Evolutionary conservation across 2,888 invertebrate genomes (phyloP).

Genomic region (Conomelus anceps): DNA sequence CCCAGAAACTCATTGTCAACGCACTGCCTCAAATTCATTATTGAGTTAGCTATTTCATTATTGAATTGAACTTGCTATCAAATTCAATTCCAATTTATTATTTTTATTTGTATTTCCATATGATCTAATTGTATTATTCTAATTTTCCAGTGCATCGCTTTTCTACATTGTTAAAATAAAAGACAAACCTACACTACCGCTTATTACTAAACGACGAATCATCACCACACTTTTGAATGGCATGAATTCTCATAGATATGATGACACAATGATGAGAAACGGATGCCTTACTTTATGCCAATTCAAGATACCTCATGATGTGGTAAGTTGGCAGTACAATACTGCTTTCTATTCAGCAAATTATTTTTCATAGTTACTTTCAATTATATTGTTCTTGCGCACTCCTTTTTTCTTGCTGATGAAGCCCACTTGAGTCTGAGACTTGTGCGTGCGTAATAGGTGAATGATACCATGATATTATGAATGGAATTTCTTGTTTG

Average conservation of each 20-base stretch:
- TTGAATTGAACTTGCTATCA: no score
- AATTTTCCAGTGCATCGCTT: slow-evolving; percentile 69
- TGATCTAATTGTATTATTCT: background rate
- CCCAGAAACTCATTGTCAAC: no score
- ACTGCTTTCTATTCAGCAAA: background rate
- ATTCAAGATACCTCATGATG: slow-evolving; percentile 89
- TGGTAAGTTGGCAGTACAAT: slow-evolving; percentile 53
- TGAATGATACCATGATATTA: no score
- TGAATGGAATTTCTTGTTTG: no score
- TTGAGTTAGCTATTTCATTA: no score
- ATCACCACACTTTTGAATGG: slow-evolving; percentile 78
- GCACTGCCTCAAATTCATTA: no score
- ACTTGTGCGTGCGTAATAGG: no score
- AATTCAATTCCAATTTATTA: background rate
- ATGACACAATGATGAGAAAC: slow-evolving; percentile 93
- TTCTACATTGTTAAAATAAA: slow-evolving; percentile 91
- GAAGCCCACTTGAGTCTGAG: no score
- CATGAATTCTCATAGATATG: slow-evolving; percentile 77
- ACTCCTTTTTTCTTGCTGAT: no score
- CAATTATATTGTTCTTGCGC: background rate
- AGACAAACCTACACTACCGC: slow-evolving; percentile 48
- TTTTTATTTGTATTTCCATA: background rate
- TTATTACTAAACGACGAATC: slow-evolving; percentile 68
- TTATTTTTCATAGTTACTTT: background rate
- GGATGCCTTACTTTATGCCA: slow-evolving; percentile 90